Evolutionary conservation across 2,888 invertebrate genomes (phyloP), one percentile per base, ranked within the genome.

Genomic region (Watsonalla binaria): DNA sequence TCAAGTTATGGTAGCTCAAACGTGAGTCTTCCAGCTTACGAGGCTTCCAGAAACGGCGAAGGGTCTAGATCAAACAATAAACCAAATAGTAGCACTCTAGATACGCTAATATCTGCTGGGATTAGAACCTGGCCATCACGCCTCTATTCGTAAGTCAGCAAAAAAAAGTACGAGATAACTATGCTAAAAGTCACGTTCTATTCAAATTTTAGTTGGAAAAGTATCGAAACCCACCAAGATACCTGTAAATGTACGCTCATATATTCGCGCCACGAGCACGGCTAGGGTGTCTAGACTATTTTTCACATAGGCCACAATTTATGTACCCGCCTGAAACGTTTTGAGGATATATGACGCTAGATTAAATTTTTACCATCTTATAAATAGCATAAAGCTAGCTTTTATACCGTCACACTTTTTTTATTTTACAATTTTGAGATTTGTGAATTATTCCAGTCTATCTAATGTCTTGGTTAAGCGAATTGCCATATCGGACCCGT

Each of bases 331-430:
- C 76, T 66, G 73, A 70, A 72, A 68, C 63, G 63, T 60, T 59
- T 76, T 70, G 62, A 62, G 69, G 70, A 78, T 78, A 72, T 82
- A 78, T 80, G 78, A 78, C 64, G 67, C 66, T 66, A 76, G 74
- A 81, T 84, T 82, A 82, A 81, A 74, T 79, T 82, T 80, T 80
- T 78, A 81, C 77, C 75, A 73, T 71, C 74, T 76, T 76, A 66
- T 75, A 73, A 65, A 62, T 62, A 11, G 42, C 11, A 42, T 42
- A 42, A 42, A 42, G 42, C 11, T 65, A 61, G 60, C 57, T 58
- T 61, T 62, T 64, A 63, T 62, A 61, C 55, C 57, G 62, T 60
- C 61, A 57, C 54, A 48, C 60, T 58, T 68, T 63, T 63, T 63
- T 53, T 56, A 54, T 60, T 63, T 57, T 54, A 61, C 68, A 54